Base-by-base conservation (phyloP, 2,888 invertebrate species). In the Agrochola litura region DNA sequence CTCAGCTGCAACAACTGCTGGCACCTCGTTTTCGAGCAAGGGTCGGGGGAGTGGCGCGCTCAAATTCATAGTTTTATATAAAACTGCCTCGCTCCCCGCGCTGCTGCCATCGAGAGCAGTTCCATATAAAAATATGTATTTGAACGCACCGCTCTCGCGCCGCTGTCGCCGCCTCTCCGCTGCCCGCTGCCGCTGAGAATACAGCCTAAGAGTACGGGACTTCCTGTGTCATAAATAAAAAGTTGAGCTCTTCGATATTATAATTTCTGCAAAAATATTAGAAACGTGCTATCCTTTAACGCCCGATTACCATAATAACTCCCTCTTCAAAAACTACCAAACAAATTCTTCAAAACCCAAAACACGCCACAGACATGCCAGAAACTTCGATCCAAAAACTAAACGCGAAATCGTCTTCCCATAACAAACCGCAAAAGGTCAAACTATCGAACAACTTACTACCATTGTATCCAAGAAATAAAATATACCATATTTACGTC, bases 401-500 rank as follows among this genome's bases (percentile, higher is more conserved):
- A 84, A 81, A 76, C 43, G 43, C 43, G 61, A 68, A 41, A 68
- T 76, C 64, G 65, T 65, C 49, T 85, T 79, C 80, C 74, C 73
- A 83, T 82, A 84, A 81, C 72, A 74, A 79, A 73, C 78, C 67
- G 49, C 73, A 81, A 89, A 88, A 88, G 89, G 88, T 86, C 86
- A 85, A 88, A 89, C 84, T 84, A 46, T 67, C 10, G 64, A 83
- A 81, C 77, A 89, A 88, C 76, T 89, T 81, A 79, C 75, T 80
- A 84, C 83, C 69, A 80, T 85, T 86, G 85, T 89, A 84, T 72
- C 52, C 69, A 71, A 79, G 84, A 77, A 67, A 83, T 77, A 89
- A 91, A 87, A 88, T 89, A 90, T 89, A 88, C 87, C 87, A 89
- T 90, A 90, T 89, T 89, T 86, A 78, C 79, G 75, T 67, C 81